These are phyloP conservation scores for Phortica okadai DNA, from an alignment of 2,888 invertebrate species.

Conservation along the genomic window DNA sequence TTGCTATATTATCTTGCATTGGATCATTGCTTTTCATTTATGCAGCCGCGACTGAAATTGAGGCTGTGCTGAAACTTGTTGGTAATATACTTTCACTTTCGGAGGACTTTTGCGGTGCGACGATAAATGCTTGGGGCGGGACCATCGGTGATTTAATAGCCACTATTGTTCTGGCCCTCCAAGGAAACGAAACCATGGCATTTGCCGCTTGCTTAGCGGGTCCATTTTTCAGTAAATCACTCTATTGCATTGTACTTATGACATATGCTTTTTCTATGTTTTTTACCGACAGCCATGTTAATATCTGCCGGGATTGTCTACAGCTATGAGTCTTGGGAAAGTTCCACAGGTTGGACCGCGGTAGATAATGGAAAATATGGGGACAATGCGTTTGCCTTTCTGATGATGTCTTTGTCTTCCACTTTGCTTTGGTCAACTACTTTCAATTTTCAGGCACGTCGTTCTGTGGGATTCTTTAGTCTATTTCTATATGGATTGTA, in stretches of 20 bases:
- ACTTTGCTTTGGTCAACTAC: background rate
- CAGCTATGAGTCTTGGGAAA: background rate
- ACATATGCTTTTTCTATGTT: background rate
- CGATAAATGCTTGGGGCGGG: background rate
- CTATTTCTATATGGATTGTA: background rate
- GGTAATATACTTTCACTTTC: background rate
- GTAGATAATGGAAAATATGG: background rate
- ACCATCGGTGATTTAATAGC: background rate
- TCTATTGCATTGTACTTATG: background rate
- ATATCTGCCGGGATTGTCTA: constrained; percentile 7
- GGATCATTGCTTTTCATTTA: background rate
- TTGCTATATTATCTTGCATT: background rate
- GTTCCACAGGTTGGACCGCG: background rate
- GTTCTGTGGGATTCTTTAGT: constrained; percentile 19
- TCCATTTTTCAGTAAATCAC: background rate
- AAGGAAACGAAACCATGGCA: constrained; percentile 17
- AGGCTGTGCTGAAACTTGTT: background rate
- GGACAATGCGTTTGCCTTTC: background rate
- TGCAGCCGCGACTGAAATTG: background rate
- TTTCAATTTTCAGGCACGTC: constrained; percentile 18
- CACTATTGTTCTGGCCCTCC: constrained; percentile 9
- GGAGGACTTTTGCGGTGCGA: background rate
- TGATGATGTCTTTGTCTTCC: background rate
- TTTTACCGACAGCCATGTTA: background rate
- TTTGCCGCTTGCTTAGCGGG: constrained; percentile 3